Evolutionary conservation across 2,888 invertebrate genomes (phyloP).

Genomic region (Scaptomyza caliginosa): DNA sequence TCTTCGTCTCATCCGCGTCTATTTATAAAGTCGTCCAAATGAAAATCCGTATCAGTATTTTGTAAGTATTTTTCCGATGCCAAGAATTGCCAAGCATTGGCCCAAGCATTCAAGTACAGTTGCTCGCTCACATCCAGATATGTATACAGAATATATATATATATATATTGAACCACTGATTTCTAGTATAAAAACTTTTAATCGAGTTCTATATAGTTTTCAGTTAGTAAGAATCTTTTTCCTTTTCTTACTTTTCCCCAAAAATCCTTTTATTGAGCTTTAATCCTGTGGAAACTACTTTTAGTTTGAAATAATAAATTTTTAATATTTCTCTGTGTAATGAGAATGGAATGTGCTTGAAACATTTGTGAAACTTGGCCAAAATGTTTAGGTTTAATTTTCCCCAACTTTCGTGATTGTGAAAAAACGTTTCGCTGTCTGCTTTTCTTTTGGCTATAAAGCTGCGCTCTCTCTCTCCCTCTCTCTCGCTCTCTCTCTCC

Average conservation of each 20-base stretch:
- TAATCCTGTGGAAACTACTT: neutral
- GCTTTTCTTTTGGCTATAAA: constrained; percentile 43
- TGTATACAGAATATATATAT: constrained; percentile 39
- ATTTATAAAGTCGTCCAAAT: constrained; percentile 70
- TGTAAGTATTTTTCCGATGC: constrained; percentile 52
- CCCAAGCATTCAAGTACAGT: constrained; percentile 66
- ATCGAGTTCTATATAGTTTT: too few species aligned
- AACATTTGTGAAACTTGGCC: constrained; percentile 44
- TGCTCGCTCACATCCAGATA: constrained; percentile 38
- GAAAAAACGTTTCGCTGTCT: constrained; percentile 19
- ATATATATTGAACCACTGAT: too few species aligned
- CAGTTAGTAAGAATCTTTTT: too few species aligned
- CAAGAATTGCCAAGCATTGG: constrained; percentile 68
- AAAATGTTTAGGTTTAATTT: constrained; percentile 49
- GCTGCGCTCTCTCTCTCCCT: constrained; percentile 43
- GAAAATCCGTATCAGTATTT: constrained; percentile 21
- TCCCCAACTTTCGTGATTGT: constrained; percentile 18
- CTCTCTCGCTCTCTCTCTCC: constrained; percentile 35
- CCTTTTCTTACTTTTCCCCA: too few species aligned
- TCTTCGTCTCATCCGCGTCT: constrained; percentile 63
- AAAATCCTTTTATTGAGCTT: neutral
- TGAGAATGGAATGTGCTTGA: constrained; percentile 47
- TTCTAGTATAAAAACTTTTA: too few species aligned
- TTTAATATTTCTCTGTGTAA: constrained; percentile 27
- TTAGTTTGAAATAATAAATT: constrained; percentile 2